Evolutionary conservation across 2,888 invertebrate species (phyloP), one percentile per base, ranked within the genome.

Genomic region (Drosophila trichaetosa): DNA sequence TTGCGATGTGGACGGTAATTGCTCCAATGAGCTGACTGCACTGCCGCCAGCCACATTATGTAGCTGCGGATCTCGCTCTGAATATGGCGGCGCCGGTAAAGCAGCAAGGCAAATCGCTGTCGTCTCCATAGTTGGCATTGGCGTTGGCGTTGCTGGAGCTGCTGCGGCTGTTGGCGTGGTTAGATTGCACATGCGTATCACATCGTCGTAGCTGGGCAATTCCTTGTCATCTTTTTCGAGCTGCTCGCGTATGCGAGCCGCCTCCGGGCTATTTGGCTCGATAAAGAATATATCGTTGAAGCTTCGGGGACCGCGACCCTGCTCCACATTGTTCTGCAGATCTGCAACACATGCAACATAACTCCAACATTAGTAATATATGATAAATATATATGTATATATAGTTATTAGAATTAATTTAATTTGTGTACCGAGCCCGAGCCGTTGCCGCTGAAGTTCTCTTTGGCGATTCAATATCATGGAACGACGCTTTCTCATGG

Each of bases 191-290:
- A 93, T 90, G 27, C 89, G 91, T 80, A 92, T 91, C n/a, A 92
- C 93, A 53, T 93, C 92, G 36, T 92, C 92, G 54, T 92, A 92
- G 65, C 87, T 87, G 42, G 92, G 92, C 72, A 92, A 79, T 21
- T 92, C 93, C 62, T 91, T 92, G 24, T 92, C 92, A 67, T 91
- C 91, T 66, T 93, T 93, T 21, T 89, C 89, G 36, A 90, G 73
- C 67, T 90, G 91, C 18, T 89, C 87, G 18, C 90, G 87, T 46
- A 91, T 87, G 53, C 91, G 85, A 24, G 86, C 85, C 2, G 91
- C 87, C 54, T 91, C 91, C 24, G 78, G 83, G 48, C 87, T 83
- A 42, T 81, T 90, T 4, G 91, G 85, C 57, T 91, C 91, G 52
- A 92, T 88, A 59, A 87, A 92, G 70, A 91, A 91, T 65, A 91